phyloP scores from a whole-genome alignment of 2,113 vertebrate genomes.

The Bagarius yarrelli region DNA sequence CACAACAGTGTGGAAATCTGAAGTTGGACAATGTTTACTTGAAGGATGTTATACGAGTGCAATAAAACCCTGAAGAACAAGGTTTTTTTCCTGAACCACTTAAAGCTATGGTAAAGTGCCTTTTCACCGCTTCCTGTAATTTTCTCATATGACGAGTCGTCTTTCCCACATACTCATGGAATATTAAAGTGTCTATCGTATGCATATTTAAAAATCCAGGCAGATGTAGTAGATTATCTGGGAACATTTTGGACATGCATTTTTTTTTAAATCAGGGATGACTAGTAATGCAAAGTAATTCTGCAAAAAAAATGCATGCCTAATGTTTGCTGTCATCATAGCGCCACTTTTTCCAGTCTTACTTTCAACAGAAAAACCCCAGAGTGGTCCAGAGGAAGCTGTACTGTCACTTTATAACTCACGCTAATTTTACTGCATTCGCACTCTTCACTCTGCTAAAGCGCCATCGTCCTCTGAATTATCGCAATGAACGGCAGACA shows the following conservation, averaged over 20 bases:
- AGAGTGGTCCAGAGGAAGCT: neutral
- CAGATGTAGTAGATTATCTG: no score
- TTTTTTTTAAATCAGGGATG: neutral
- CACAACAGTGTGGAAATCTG: no score
- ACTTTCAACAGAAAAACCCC: neutral
- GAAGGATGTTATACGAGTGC: no score
- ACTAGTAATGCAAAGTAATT: neutral
- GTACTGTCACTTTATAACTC: neutral
- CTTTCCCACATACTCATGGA: no score
- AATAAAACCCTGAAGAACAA: no score
- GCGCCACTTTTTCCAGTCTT: conserved; percentile 8
- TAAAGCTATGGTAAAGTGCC: no score
- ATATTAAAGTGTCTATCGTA: no score
- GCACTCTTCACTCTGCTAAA: neutral
- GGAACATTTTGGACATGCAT: neutral
- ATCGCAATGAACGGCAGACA: neutral
- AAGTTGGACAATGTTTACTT: no score
- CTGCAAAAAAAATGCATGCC: neutral
- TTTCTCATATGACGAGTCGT: no score
- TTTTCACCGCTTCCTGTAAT: no score
- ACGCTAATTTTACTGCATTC: neutral
- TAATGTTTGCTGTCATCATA: neutral
- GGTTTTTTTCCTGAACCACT: no score
- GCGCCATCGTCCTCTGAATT: neutral
- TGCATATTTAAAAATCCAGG: no score